These are phyloP conservation scores for Aegithalos caudatus DNA, from an alignment of 2,113 vertebrate genomes.

Conservation along the genomic window DNA sequence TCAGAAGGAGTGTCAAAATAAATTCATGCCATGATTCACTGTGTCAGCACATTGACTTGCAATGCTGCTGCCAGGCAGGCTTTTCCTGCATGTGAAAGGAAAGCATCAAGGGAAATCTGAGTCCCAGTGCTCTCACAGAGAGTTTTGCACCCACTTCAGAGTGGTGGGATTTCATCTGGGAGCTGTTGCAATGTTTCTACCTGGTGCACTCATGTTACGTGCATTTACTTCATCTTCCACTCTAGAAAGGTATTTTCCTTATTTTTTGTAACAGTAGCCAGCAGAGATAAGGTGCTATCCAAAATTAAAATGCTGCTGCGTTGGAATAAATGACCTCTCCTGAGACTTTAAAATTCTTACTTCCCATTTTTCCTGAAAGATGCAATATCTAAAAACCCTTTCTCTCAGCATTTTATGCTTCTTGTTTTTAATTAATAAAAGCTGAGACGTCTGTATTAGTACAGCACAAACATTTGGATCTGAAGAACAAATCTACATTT, in stretches of 20 bases:
- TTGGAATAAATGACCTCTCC: neutral
- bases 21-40: neutral
- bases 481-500: neutral
- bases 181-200: neutral
- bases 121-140: neutral
- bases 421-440: neutral
- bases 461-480: neutral
- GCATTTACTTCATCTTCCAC: neutral
- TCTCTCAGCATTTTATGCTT: neutral
- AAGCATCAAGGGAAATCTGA: neutral
- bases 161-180: neutral
- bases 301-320: neutral
- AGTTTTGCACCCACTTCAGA: neutral
- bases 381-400: neutral
- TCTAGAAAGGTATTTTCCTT: neutral
- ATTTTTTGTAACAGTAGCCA: neutral
- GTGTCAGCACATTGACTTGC: neutral
- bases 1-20: neutral
- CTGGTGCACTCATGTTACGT: neutral
- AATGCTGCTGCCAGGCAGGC: fast-evolving
- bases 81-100: neutral
- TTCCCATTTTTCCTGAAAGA: neutral
- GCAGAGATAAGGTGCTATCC: neutral
- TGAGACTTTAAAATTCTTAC: neutral
- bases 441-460: neutral